Evolutionary conservation across 2,797 vertebrate genomes (phyloP), one percentile per base, ranked within the genome.

Genomic region (Silurus lanzhouensis): DNA sequence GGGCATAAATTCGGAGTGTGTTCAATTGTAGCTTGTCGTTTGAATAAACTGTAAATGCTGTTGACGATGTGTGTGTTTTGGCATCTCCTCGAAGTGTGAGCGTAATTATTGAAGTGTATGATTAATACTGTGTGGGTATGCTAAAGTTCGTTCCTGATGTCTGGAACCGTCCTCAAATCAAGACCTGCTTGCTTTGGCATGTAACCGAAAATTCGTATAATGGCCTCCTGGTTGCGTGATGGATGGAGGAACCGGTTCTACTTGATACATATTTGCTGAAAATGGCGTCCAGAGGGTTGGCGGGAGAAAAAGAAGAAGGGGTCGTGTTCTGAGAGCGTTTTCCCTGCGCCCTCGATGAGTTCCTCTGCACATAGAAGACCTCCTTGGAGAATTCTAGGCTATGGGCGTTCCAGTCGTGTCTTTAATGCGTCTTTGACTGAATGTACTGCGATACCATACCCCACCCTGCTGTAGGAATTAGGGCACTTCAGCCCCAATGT

Each of bases 171-270:
- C 31, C 19, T 78, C 15, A 10, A 9, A 60, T 76, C 71, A 72
- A 58, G 79, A 58, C 78, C 74, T 6, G 27, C 76, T 74, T 84
- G 66, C 85, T 89, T 89, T 89, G 89, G 89, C 84, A 86, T 87
- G 78, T 85, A 84, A 86, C 84, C 83, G 57, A 76, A 87, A 82
- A 78, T 81, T 66, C 88, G 87, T 83, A 84, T 1, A 87, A 83
- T 27, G 83, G 83, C 61, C 60, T 67, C 82, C 66, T 77, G 48
- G 3, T n/a, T 1, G 19, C 44, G 52, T 64, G 82, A 5, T 2
- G 9, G 46, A 8, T 66, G 60, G 7, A 48, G 38, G 38, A 64
- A 66, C 48, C 7, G 9, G 5, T 5, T 5, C 27, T 44, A 1
- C 76, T 61, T 78, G 2, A 7, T 15, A 64, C 1, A 22, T 48